Evolutionary conservation across 2,888 invertebrate species (phyloP).

Genomic region (Serripes groenlandicus): DNA sequence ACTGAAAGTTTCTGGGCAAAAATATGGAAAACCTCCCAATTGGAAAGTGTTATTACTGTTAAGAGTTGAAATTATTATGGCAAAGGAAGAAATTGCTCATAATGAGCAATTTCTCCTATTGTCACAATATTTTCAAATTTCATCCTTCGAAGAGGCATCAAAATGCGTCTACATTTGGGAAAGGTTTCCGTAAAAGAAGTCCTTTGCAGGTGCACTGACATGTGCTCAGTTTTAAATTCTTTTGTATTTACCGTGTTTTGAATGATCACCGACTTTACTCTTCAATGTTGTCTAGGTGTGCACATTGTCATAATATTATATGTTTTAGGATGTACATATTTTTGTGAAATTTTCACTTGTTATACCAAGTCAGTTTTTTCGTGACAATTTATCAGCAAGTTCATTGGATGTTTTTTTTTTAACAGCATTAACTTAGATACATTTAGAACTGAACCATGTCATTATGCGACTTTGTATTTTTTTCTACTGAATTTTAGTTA

Average conservation of each 20-base stretch:
- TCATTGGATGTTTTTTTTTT: background rate
- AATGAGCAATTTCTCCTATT: too few relatives aligned
- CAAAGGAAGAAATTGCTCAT: too few relatives aligned
- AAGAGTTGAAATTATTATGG: too few relatives aligned
- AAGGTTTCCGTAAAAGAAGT: too few relatives aligned
- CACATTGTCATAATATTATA: background rate
- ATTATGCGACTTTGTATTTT: background rate
- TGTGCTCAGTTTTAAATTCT: too few relatives aligned
- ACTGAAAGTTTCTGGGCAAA: too few relatives aligned
- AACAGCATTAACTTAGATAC: background rate
- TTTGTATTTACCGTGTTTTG: background rate
- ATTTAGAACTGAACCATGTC: background rate
- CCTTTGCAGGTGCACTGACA: too few relatives aligned
- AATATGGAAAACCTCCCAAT: too few relatives aligned
- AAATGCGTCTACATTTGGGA: too few relatives aligned
- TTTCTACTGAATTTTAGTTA: background rate
- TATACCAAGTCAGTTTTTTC: conserved; percentile 9
- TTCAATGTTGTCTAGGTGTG: conserved; percentile 9
- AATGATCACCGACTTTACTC: conserved; percentile 8
- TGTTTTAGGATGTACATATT: conserved; percentile 19
- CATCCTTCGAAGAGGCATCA: too few relatives aligned
- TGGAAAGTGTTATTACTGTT: too few relatives aligned
- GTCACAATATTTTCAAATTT: too few relatives aligned
- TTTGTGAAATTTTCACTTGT: conserved; percentile 18
- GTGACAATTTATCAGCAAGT: background rate